Evolutionary conservation across 1,140 invertebrate genomes (phyloP), one percentile per base, ranked within the genome.

Genomic region (Diabrotica undecimpunctata): DNA sequence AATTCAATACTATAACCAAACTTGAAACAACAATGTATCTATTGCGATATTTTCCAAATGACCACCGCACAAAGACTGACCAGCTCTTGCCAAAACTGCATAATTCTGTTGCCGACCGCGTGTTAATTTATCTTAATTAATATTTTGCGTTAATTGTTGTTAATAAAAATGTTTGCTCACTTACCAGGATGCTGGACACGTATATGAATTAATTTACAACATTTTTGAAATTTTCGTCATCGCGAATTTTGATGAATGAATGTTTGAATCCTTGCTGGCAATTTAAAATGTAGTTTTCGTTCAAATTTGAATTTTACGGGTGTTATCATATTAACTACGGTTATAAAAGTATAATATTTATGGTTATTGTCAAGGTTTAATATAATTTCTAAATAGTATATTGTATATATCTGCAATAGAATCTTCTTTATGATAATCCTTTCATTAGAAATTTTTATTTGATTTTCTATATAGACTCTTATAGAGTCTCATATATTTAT

Each of bases 81-180:
- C 8, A 46, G 41, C 41, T 8, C 41, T 46, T 46, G 25, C 1
- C 25, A 46, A 46, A 46, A n/a, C 41, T 46, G 25, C 25, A 25
- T 25, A 25, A 25, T 25, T n/a, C 0, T 46, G 39, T 46, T 46
- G 11, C n/a, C 41, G n/a, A n/a, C 41, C 41, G n/a, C 25, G 41
- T 46, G 41, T n/a, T 46, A 46, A 46, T 46, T 46, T 46, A 0
- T 46, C 8, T 46, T n/a, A 25, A 46, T 46, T 46, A 46, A 46
- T 46, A 46, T 46, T 46, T 46, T 46, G 25, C 41, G n/a, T 46
- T 46, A 46, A 46, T 46, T 46, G 41, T 46, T 46, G 41, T 46
- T 46, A 46, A 46, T 46, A 46, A 46, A 46, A 46, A 46, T 46
- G 41, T 46, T 46, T 46, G n/a, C n/a, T 46, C 41, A 10, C n/a